These are phyloP conservation scores for Chondrilla cf. caribensis DNA, from an alignment of 37 sponge, comb jelly and placozoan species.

Conservation along the genomic window DNA sequence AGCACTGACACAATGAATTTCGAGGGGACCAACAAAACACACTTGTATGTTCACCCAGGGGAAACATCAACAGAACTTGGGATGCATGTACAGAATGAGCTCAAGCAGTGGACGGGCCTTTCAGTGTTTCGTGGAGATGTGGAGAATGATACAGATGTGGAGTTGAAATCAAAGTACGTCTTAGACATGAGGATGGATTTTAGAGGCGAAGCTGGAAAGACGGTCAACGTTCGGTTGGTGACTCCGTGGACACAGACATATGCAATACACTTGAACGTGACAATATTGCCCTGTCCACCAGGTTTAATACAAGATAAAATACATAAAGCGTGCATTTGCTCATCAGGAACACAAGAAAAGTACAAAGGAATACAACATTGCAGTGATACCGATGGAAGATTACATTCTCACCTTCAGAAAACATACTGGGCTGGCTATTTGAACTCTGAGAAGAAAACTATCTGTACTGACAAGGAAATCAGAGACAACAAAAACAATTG, in stretches of 20 bases:
- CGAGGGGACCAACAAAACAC: neutral
- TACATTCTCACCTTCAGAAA: neutral
- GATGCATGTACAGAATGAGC: neutral
- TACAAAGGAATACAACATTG: neutral
- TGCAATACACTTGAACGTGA: neutral
- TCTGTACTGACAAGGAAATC: neutral
- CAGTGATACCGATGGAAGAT: neutral
- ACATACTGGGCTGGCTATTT: constrained; percentile 4
- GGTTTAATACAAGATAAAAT: neutral
- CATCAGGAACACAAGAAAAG: neutral
- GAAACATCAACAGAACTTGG: neutral
- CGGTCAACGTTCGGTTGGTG: neutral
- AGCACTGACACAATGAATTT: neutral
- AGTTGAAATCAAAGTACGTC: neutral
- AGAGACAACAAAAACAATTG: neutral
- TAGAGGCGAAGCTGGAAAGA: neutral
- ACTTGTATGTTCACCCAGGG: neutral
- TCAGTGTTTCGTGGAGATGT: constrained; percentile 10
- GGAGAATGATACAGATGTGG: neutral
- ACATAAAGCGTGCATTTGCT: neutral
- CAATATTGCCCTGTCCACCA: neutral
- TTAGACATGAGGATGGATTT: neutral
- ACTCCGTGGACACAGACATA: neutral
- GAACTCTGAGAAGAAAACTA: no score
- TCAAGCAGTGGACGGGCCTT: neutral